Evolutionary conservation across 2,888 invertebrate species (phyloP), one percentile per base, ranked within the genome.

Genomic region (Clepsis dumicolana): DNA sequence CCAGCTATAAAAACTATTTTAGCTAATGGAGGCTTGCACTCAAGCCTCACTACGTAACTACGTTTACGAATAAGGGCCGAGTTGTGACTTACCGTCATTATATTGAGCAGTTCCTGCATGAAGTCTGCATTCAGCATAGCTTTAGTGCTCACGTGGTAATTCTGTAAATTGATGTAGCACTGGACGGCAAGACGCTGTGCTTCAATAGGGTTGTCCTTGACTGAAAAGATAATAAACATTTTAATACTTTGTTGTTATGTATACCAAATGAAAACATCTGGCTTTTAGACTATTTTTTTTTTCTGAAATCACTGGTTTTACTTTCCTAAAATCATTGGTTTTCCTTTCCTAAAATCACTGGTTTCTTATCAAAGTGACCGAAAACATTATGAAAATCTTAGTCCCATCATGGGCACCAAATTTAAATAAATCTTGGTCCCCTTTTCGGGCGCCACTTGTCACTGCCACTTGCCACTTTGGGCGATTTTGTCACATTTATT

Each of bases 121-220:
- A 93, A 93, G 0, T 91, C 91, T 0, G 73, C 78, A 64, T 83
- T 90, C 27, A 90, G 77, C 91, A 93, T 92, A 0, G 90, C 89
- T 4, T 78, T 82, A 0, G 78, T 86, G 75, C 91, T 89, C 4
- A 84, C 85, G 79, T 91, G 86, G 72, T 93, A 92, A 72, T 81
- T 88, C 77, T 82, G 83, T 50, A 93, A 77, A 70, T 91, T 92
- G 64, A 87, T 85, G 75, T 90, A 93, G 70, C 92, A 91, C 72
- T 91, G 90, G 8, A 92, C 89, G 0, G 90, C 90, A 0, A 92
- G 75, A 0, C 92, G 81, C 71, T 93, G 93, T 0, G 91, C 92
- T 68, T 93, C 93, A 52, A 92, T 89, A 0, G 91, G 92, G 0
- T 76, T 90, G n/a, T 90, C 90, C 73, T 85, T 87, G 71, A 75